These are phyloP conservation scores for Athalia circularis DNA, from an alignment of 2,888 invertebrate genomes.

Conservation along the genomic window DNA sequence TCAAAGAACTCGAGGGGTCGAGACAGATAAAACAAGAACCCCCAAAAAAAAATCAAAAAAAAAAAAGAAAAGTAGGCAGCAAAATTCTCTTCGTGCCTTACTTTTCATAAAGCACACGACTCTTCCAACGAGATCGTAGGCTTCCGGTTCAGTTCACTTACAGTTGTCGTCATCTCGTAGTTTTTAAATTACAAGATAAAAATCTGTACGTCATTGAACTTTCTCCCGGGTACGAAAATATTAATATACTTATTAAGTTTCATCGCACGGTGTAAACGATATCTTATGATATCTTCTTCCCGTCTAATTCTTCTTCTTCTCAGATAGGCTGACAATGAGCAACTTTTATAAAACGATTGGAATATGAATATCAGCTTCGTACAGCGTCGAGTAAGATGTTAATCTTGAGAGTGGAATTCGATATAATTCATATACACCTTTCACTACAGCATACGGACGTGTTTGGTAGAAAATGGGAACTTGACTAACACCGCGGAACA, in stretches of 20 bases:
- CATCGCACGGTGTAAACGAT: too few species aligned
- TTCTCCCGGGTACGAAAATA: too few species aligned
- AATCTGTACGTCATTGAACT: too few species aligned
- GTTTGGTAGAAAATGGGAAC: background rate
- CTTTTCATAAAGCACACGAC: background rate
- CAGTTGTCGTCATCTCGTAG: background rate
- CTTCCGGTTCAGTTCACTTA: background rate
- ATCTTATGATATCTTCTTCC: too few species aligned
- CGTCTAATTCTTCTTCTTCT: too few species aligned
- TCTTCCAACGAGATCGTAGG: background rate
- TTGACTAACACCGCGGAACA: background rate
- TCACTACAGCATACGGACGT: background rate
- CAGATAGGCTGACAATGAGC: too few species aligned
- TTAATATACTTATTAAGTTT: too few species aligned
- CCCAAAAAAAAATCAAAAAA: too few species aligned
- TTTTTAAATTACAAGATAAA: too few species aligned
- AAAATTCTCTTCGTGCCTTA: background rate
- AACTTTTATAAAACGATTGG: background rate
- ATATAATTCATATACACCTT: conserved; percentile 32
- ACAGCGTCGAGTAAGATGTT: background rate
- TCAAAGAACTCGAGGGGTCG: background rate
- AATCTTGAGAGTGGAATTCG: too few species aligned
- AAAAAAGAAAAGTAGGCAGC: too few species aligned
- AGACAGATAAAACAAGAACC: background rate
- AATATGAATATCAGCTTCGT: conserved; percentile 30